phyloP scores from a whole-genome alignment of 2,888 invertebrate genomes.

The Hetaerina titia region DNA sequence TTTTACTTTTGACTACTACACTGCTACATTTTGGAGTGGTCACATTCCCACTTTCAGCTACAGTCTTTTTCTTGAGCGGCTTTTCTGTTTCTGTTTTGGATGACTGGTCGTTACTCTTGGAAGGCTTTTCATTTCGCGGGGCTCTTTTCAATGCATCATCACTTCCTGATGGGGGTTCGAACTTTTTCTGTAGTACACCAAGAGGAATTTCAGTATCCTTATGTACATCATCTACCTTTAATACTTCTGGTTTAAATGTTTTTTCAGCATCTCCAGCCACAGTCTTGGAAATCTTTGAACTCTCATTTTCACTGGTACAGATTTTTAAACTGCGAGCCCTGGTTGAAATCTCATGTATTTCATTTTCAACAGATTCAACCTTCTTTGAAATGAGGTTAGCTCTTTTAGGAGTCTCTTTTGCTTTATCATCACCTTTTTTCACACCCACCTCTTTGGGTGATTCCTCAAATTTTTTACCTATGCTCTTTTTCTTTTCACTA shows the following conservation, averaged over 20 bases:
- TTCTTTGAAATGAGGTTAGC: conserved; percentile 3
- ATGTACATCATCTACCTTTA: background rate
- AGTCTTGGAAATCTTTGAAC: background rate
- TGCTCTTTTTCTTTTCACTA: conserved; percentile 19
- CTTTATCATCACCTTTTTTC: conserved; percentile 43
- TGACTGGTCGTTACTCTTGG: background rate
- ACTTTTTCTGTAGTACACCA: background rate
- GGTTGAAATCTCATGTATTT: conserved; percentile 44
- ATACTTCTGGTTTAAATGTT: background rate
- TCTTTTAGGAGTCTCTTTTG: conserved; percentile 22
- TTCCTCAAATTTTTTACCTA: conserved; percentile 25
- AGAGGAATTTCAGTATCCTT: conserved; percentile 32
- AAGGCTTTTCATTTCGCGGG: conserved; percentile 33
- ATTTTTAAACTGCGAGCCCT: conserved; percentile 36
- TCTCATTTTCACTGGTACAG: background rate
- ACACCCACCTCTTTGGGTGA: background rate
- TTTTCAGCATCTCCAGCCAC: conserved; percentile 15
- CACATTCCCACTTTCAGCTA: conserved; percentile 8
- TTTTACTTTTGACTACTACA: conserved; percentile 12
- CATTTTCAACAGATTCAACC: conserved; percentile 18
- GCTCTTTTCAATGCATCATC: conserved; percentile 31
- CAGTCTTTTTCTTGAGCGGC: background rate
- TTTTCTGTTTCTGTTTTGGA: conserved; percentile 36
- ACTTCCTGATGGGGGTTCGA: background rate
- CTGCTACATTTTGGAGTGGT: background rate